Evolutionary conservation across 53 echinoderm and acorn worm species (phyloP).

Genomic region (Crossaster papposus): DNA sequence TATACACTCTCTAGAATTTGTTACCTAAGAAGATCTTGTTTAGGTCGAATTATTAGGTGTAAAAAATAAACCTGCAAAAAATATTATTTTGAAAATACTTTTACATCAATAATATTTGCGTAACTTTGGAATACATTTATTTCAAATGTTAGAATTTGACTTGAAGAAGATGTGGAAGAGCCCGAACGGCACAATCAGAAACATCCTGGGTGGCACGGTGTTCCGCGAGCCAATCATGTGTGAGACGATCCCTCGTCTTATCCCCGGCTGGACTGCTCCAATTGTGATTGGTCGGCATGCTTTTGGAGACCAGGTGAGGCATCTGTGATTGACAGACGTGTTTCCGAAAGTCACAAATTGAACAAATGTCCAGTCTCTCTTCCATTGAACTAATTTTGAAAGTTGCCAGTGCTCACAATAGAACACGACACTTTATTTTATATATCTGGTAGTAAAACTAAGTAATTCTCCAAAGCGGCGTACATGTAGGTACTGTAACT

Average conservation of each 20-base stretch:
- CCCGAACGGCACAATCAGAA: conserved; percentile 98
- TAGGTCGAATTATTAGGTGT: too few species aligned
- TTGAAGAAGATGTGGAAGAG: conserved; percentile 97
- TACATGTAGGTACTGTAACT: too few species aligned
- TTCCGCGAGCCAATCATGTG: conserved; percentile 98
- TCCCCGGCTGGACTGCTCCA: conserved; percentile 95
- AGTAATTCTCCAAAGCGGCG: too few species aligned
- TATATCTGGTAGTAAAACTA: too few species aligned
- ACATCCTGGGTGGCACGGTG: conserved; percentile 97
- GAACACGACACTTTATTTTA: background rate
- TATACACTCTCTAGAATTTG: too few species aligned
- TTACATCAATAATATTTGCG: too few species aligned
- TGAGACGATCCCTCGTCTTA: conserved; percentile 82
- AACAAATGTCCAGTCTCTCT: background rate
- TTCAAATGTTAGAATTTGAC: conserved; percentile 68
- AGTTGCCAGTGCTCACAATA: too few species aligned
- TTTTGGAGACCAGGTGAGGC: conserved; percentile 93
- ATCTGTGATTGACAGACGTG: background rate
- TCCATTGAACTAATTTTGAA: too few species aligned
- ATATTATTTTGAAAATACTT: too few species aligned
- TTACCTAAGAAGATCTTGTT: too few species aligned
- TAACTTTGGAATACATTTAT: too few species aligned
- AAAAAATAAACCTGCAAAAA: too few species aligned
- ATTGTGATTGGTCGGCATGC: conserved; percentile 99
- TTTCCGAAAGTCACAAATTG: background rate